A percentile compares a stretch with the other conserved stretches of the same genome.
Evolutionary conservation across 2,113 vertebrate species (phyloP).

Genomic region (Urocynchramus pylzowi): DNA sequence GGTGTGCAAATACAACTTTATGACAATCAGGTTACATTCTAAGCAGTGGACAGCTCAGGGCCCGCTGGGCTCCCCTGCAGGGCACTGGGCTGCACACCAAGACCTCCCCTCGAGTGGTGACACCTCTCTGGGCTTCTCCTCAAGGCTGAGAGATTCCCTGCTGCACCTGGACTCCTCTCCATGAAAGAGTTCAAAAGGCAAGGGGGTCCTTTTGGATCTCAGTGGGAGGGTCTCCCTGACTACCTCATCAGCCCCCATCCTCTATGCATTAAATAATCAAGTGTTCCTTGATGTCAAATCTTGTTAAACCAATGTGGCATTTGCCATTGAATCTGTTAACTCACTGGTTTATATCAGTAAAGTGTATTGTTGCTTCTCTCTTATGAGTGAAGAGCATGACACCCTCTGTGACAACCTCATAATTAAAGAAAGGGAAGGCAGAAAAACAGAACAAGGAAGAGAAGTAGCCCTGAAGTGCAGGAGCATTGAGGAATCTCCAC

Average conservation of each 20-base stretch:
- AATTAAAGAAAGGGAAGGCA: background rate
- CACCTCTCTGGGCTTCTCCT: background rate
- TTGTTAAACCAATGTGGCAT: background rate
- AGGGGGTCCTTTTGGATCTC: background rate
- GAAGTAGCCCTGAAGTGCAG: background rate
- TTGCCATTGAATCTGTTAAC: background rate
- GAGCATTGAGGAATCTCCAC: background rate
- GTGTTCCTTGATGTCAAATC: background rate
- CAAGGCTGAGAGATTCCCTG: background rate
- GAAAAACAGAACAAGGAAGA: background rate
- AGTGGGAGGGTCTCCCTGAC: background rate
- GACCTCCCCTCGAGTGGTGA: background rate
- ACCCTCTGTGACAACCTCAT: background rate
- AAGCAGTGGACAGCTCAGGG: background rate
- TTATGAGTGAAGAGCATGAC: background rate
- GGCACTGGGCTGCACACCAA: background rate
- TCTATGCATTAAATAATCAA: background rate
- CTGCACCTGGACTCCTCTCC: background rate
- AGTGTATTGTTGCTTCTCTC: background rate
- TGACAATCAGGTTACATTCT: rapidly evolving
- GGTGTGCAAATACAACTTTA: background rate
- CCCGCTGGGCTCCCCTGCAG: background rate
- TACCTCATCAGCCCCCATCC: background rate
- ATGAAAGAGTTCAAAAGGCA: background rate
- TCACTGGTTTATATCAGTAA: background rate